A percentile compares a stretch with the other conserved stretches of the same genome.
Evolutionary conservation across 1,140 invertebrate species (phyloP).

Genomic region (Acromyrmex echinatior): DNA sequence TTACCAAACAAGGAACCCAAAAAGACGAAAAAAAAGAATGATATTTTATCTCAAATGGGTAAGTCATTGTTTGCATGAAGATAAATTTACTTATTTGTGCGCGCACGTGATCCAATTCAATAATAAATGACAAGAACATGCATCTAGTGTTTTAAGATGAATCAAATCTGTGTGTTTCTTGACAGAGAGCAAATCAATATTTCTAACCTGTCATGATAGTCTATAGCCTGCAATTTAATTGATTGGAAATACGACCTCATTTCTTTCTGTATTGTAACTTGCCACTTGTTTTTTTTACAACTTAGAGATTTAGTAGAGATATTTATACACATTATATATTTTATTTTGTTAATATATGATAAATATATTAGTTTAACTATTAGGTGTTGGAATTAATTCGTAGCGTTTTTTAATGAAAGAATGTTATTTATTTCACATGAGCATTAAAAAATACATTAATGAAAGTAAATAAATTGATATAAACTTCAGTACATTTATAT

Average conservation of each 20-base stretch:
- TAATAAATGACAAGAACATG: constrained; percentile 5
- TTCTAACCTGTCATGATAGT: constrained; percentile 6
- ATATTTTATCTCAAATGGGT: constrained; percentile 87
- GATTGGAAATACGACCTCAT: constrained; percentile 51
- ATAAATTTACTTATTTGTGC: neutral
- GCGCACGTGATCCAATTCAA: neutral
- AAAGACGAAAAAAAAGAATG: constrained; percentile 87
- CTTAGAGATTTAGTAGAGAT: constrained; percentile 1
- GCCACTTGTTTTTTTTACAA: neutral
- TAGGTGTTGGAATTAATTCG: no score
- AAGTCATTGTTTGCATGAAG: constrained; percentile 63
- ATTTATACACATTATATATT: neutral
- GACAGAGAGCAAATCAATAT: constrained; percentile 56
- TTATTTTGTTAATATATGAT: neutral
- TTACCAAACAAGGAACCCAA: constrained; percentile 85
- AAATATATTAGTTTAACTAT: neutral
- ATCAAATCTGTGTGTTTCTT: constrained; percentile 7
- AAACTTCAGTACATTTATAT: neutral
- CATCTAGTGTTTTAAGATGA: neutral
- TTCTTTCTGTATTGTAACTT: constrained; percentile 19
- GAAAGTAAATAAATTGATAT: constrained; percentile 10
- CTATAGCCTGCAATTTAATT: constrained; percentile 56
- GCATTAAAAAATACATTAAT: no score
- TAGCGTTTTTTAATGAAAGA: no score
- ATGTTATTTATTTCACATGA: no score